Evolutionary conservation across 1,140 invertebrate species (phyloP), one percentile per base, ranked within the genome.

Genomic region (Acromyrmex charruanus): DNA sequence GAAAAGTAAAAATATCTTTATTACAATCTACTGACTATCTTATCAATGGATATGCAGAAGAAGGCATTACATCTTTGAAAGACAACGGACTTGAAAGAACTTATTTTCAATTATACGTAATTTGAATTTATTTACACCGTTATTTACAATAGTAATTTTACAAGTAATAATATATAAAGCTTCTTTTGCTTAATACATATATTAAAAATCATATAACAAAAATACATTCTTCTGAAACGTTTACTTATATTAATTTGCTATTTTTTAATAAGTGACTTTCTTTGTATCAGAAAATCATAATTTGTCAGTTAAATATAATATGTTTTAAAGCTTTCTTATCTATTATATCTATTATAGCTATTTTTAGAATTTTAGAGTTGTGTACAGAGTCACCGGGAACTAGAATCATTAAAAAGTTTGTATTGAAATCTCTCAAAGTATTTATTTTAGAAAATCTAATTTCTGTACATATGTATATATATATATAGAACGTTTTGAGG

Each of bases 81-180:
- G 6, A 39, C 0, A 39, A 39, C 6, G 6, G 35, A 35, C 35
- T 14, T 21, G 16, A 63, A 4, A 10, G 44, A 53, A 1, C 49
- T 49, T 39, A 39, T 14, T 68, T 1, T 65, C n/a, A 39, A n/a
- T 77, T 51, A 49, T 28, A 28, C 16, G 18, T 44, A 49, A 10
- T 31, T 12, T 65, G 10, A 6, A 85, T 53, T 53, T 53, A 65
- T 39, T 75, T 85, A 85, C 31, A 77, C 3, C 10, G 9, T 28
- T 77, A 85, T 77, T 55, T 74, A 84, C 71, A 84, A 61, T 63
- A 63, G 7, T 75, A 10, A 18, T 77, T 84, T 84, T 31, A 51
- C 39, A 63, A 77, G 49, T 79, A 85, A 25, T 14, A 77, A 79
- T 53, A 66, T 44, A 77, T 39, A 66, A 77, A 25, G 14, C 25